Percentiles rank a stretch among this genome's conserved stretches.
Conservation (phyloP, 2,113 vertebrate species). For the Cyrtonyx montezumae region DNA sequence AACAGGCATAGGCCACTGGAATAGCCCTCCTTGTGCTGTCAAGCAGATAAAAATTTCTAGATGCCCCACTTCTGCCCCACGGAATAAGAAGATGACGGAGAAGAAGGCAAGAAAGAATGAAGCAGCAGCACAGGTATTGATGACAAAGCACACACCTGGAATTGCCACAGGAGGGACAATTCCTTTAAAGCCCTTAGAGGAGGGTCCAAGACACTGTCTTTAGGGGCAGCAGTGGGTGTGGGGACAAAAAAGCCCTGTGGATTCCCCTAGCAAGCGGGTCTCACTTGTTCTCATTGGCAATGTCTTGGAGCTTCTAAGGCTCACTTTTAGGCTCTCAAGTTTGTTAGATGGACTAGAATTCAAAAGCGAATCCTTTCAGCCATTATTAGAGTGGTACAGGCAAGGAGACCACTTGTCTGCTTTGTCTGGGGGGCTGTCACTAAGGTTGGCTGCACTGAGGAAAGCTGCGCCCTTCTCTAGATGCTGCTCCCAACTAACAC, state of each 20-base stretch:
- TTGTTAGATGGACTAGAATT: background rate
- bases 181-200: background rate
- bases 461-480: background rate
- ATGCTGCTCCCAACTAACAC: background rate
- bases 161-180: background rate
- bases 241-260: background rate
- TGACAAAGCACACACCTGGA: background rate
- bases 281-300: background rate
- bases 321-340: background rate
- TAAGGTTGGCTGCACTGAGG: background rate
- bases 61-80: background rate
- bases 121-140: background rate
- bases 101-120: background rate
- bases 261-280: background rate
- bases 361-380: background rate
- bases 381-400: background rate
- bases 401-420: background rate
- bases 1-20: background rate
- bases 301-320: background rate
- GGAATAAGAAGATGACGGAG: background rate
- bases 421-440: background rate
- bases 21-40: background rate
- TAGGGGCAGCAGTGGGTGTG: accelerated
- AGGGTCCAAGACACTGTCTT: background rate
- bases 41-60: background rate